Evolutionary conservation across 2,888 invertebrate species (phyloP), one percentile per base, ranked within the genome.

Genomic region (Odontothrips loti): DNA sequence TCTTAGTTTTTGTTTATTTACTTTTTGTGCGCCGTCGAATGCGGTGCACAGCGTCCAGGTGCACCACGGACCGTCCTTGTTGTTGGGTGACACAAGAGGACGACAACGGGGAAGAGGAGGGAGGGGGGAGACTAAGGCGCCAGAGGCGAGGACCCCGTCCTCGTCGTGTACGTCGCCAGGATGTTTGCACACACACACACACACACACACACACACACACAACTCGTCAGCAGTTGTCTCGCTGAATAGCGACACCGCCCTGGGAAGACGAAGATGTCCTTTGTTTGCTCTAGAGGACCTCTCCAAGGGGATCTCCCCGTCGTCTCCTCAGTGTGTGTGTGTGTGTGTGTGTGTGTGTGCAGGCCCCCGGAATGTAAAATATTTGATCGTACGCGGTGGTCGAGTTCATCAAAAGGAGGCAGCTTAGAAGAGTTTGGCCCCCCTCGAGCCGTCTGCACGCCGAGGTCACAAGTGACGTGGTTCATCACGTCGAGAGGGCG

Each of bases 251-350:
- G 68, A 75, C 23, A 58, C 58, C 58, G 58, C 20, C 34, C 34
- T 58, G 58, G 58, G 58, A 58, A 51, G 58, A 43, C 34, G 34
- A 17, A 75, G 68, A 75, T 27, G 68, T 75, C 68, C 68, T 58
- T 58, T 58, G 58, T 58, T 58, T 58, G 58, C 58, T 51, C 51
- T 17, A 43, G 34, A 43, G 34, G 34, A 43, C 34, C 34, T 20
- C 51, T 58, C 58, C 58, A 15, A 6, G 34, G 58, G 20, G 20
- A 20, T 15, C 58, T 58, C 58, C 20, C 58, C 58, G 20, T 15
- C 20, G 58, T 15, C 58, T 20, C 58, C 15, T 20, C 15, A 15
- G 58, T 58, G 58, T 58, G 58, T 58, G 58, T 58, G 58, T 58
- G 58, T 58, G 51, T 20, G 20, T 51, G 58, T 58, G 58, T 58